A percentile compares a stretch with the other conserved stretches of the same genome.
Conservation (phyloP, 2,888 invertebrate species). For the Cyclophora albipunctata region DNA sequence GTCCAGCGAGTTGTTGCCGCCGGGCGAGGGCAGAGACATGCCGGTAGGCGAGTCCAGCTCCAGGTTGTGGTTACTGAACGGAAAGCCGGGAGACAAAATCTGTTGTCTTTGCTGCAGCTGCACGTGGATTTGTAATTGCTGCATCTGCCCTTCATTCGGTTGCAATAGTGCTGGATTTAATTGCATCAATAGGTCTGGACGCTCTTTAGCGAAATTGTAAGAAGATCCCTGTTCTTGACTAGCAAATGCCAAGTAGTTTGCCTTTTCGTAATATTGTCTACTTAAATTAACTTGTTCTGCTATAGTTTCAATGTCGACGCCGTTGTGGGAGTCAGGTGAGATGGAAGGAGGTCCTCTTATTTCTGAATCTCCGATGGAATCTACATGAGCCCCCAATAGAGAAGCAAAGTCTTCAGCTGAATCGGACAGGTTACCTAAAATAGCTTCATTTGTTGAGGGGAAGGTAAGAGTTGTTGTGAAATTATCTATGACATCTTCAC, state of each 20-base stretch:
- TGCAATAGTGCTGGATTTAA: constrained; percentile 72
- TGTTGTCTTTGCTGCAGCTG: constrained; percentile 81
- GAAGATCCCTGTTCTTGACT: constrained; percentile 71
- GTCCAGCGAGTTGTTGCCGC: constrained; percentile 82
- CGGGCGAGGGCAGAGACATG: constrained; percentile 88
- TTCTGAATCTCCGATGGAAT: constrained; percentile 79
- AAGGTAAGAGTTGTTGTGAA: constrained; percentile 89
- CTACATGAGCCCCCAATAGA: constrained; percentile 83
- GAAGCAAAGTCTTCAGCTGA: constrained; percentile 86
- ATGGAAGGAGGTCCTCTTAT: constrained; percentile 83
- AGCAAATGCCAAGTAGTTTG: constrained; percentile 64
- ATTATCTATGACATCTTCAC: constrained; percentile 85
- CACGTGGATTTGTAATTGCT: constrained; percentile 81
- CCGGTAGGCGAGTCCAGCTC: constrained; percentile 84
- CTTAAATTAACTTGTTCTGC: constrained; percentile 83
- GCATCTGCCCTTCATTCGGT: constrained; percentile 76
- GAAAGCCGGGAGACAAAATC: constrained; percentile 75
- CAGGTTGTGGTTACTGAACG: constrained; percentile 79
- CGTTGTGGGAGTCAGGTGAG: constrained; percentile 79
- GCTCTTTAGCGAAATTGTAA: constrained; percentile 78
- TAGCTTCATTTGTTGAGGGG: constrained; percentile 84
- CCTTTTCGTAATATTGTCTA: constrained; percentile 72
- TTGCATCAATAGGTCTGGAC: constrained; percentile 76
- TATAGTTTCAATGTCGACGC: constrained; percentile 83
- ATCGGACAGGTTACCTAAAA: constrained; percentile 86